Evolutionary conservation across 2,888 invertebrate genomes (phyloP), one percentile per base, ranked within the genome.

Genomic region (Creontiades dilutus): DNA sequence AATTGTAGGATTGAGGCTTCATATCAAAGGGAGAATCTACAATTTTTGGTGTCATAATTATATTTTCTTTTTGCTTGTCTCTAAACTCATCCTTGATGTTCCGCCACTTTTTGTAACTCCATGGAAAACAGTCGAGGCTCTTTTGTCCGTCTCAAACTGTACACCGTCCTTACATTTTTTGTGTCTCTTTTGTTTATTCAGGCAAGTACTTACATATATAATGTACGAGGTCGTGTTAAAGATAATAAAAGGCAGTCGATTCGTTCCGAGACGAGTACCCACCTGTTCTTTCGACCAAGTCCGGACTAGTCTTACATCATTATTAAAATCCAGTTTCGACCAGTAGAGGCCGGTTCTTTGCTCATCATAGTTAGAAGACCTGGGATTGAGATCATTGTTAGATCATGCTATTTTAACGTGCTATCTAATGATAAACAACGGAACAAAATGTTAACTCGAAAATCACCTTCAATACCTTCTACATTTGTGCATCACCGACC

Each of bases 91-190:
- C 57, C n/a, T n/a, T 57, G 57, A 57, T 57, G 57, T 57, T n/a
- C 57, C 57, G n/a, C 57, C 57, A 57, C 57, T 57, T 57, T 57
- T 57, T n/a, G n/a, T 16, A 14, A n/a, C 57, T 7, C 19, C n/a
- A 11, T n/a, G 57, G 7, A 57, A 57, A 57, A n/a, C n/a, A 4
- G 37, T 37, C 37, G 37, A 37, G 37, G 37, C 37, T 37, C 37
- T 57, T n/a, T 57, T 57, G 57, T 57, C 57, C n/a, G n/a, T n/a
- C n/a, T 57, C 57, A 57, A 57, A 57, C 57, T 57, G 12, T n/a
- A 57, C 14, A 12, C 14, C 16, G 57, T 57, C 57, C 57, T n/a
- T 57, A 5, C n/a, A 16, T 57, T 57, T 57, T n/a, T 57, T 52
- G 16, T 52, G 3, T 37, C 37, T 37, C n/a, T n/a, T n/a, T 37